phyloP scores from a whole-genome alignment of 2,797 vertebrate species.

The Apodemus agrarius region DNA sequence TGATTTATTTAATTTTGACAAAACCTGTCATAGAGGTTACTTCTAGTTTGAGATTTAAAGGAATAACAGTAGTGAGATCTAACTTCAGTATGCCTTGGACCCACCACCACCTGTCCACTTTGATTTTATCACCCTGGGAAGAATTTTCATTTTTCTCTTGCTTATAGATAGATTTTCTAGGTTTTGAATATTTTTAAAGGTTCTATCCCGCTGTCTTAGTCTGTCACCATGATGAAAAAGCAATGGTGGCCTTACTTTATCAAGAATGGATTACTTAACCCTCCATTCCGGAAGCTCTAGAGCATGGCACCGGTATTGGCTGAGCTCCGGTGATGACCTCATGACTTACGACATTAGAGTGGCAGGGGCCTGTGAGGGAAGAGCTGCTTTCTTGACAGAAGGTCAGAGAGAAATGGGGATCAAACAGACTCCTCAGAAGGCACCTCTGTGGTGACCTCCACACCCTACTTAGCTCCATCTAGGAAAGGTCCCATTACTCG shows the following conservation, averaged over 20 bases:
- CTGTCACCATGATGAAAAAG: background rate
- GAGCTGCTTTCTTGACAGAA: background rate
- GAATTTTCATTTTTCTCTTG: slow-evolving; percentile 30
- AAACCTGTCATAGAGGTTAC: background rate
- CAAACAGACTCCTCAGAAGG: background rate
- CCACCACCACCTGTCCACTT: background rate
- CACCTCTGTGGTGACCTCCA: background rate
- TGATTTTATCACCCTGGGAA: background rate
- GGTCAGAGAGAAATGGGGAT: background rate
- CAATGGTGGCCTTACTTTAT: background rate
- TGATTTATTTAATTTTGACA: slow-evolving; percentile 26
- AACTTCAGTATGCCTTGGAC: background rate
- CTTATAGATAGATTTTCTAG: background rate
- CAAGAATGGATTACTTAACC: background rate
- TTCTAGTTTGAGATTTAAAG: background rate
- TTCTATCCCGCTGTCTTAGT: background rate
- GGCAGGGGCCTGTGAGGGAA: background rate
- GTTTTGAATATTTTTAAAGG: slow-evolving; percentile 43
- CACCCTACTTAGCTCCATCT: background rate
- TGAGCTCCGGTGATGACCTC: background rate
- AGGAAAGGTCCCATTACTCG: background rate
- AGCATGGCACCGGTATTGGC: background rate
- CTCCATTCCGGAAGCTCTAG: background rate
- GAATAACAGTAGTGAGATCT: background rate
- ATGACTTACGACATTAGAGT: no score